Conservation (phyloP, 2,113 vertebrate species). For the Apteryx owenii region DNA sequence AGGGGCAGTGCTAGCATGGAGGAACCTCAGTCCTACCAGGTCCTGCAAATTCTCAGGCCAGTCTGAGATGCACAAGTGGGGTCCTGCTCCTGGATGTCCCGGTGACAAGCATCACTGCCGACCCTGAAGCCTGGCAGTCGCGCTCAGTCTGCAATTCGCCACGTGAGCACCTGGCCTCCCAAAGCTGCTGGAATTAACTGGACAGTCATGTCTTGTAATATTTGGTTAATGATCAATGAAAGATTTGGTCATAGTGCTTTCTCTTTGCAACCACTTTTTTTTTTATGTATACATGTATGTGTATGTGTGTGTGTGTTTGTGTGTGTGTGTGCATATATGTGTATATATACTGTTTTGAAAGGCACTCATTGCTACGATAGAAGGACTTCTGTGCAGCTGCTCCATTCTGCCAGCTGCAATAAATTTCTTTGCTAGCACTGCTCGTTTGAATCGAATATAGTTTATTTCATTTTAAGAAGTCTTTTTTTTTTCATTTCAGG, state of each 20-base stretch:
- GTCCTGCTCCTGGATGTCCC: background rate
- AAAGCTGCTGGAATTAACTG: background rate
- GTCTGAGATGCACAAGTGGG: background rate
- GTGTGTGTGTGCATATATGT: accelerated
- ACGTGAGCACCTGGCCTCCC: too few relatives aligned
- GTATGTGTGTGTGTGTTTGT: background rate
- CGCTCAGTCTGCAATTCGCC: background rate
- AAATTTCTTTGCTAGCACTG: conserved; percentile 59
- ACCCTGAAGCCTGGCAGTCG: background rate
- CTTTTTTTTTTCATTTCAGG: conserved; percentile 67
- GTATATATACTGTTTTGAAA: background rate
- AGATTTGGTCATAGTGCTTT: background rate
- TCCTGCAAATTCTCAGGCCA: background rate
- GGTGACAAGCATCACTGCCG: accelerated
- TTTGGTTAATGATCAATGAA: background rate
- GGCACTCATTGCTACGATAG: background rate
- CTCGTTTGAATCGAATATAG: conserved; percentile 76
- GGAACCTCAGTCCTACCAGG: background rate
- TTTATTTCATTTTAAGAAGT: conserved; percentile 82
- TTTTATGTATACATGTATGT: background rate
- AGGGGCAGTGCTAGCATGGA: background rate
- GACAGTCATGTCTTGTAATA: background rate
- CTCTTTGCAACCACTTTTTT: conserved; percentile 25
- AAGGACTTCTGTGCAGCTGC: conserved; percentile 49
- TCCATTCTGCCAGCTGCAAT: conserved; percentile 63